Conservation (phyloP, 2,113 vertebrate genomes). For the Calcarius ornatus region DNA sequence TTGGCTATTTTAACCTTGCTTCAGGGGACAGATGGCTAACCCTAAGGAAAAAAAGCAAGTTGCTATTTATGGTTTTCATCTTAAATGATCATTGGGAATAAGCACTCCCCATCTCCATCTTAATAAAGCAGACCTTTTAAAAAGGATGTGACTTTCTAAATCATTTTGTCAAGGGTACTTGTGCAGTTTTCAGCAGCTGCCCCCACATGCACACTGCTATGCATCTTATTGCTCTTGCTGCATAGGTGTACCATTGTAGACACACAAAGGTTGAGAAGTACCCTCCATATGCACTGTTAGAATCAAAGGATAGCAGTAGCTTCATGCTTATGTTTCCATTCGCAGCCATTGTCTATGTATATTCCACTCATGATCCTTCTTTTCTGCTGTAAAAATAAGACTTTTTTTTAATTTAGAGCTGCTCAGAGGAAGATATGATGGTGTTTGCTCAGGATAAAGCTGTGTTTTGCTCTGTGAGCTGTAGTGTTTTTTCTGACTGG, state of each 20-base stretch:
- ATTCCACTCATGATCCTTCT: background rate
- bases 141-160: background rate
- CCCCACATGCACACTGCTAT: background rate
- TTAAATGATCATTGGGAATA: background rate
- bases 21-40: slow-evolving; percentile 23
- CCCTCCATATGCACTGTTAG: background rate
- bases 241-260: background rate
- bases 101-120: background rate
- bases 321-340: background rate
- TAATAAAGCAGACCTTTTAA: background rate
- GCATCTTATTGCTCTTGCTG: background rate
- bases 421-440: background rate
- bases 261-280: background rate
- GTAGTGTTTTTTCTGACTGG: background rate
- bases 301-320: background rate
- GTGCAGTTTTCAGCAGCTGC: background rate
- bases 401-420: background rate
- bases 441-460: background rate
- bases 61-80: background rate
- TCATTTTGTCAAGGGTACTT: background rate
- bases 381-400: background rate
- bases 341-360: background rate
- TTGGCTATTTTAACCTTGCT: slow-evolving; percentile 17
- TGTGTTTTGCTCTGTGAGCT: background rate
- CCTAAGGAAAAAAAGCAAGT: background rate